Base-by-base conservation (phyloP, 2,113 vertebrate genomes). In the Elgaria multicarinata region DNA sequence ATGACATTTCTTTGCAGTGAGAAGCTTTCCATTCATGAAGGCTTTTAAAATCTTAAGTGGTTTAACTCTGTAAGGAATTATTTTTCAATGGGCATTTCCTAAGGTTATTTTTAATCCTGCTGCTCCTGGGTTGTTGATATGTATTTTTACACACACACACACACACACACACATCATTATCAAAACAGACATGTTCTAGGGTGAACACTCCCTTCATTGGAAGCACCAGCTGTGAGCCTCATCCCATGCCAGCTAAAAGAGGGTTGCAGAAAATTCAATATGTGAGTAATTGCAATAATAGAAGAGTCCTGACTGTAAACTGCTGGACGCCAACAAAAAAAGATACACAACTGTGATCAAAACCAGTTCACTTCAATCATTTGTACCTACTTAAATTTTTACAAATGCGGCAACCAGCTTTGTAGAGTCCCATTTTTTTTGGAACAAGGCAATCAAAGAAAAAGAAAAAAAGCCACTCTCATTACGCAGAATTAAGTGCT, bases 401-500 rank as follows among this genome's bases (percentile, higher is more conserved):
- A 64, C 20, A 74, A 50, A 84, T 16, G 42, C 42, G 13, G 26
- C 2, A 28, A 46, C 64, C 3, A 39, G 22, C 26, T 62, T 78
- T 33, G 53, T 42, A 46, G 42, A 78, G 75, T 42, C 50, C 58
- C 55, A 46, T 66, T 64, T 64, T 50, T n/a, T 39, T 77, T 20
- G 14, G 50, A 77, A 76, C 8, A 72, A 71, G 33, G 31, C 22
- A 46, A 22, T 77, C n/a, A 46, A 31, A 64, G 24, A 46, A 62
- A n/a, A 44, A 66, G 2, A 18, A 20, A 33, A n/a, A 22, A 1
- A 20, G 2, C 26, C 12, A 13, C 1, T 8, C 26, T 78, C 82
- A 71, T 74, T 2, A 6, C 12, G 20, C 18, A 82, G 0, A 1
- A 4, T 0, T 0, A 13, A 6, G 31, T n/a, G 28, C 75, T 18